phyloP scores from a whole-genome alignment of 53 echinoderm and acorn worm genomes.

The Patiria pectinifera region DNA sequence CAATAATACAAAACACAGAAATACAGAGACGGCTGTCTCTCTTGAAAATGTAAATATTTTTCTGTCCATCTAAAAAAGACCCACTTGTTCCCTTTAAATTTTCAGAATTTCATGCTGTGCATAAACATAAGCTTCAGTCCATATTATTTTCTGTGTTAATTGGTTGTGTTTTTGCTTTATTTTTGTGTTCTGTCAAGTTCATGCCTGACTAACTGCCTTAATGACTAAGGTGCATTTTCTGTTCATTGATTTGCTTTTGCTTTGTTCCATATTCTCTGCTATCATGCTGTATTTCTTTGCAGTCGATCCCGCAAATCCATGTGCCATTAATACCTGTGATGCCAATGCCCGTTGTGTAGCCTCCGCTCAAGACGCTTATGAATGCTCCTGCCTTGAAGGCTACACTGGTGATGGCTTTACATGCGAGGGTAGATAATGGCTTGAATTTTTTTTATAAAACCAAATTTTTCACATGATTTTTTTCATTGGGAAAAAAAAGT shows the following conservation, averaged over 20 bases:
- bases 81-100: no score
- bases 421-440: conserved; percentile 61
- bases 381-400: conserved; percentile 76
- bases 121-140: no score
- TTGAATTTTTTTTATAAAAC: background rate
- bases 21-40: no score
- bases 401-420: conserved; percentile 80
- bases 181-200: no score
- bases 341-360: conserved; percentile 69
- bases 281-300: background rate
- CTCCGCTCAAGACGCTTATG: conserved; percentile 26
- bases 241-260: background rate
- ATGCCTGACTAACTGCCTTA: background rate
- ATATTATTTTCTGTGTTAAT: no score
- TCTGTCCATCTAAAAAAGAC: no score
- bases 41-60: no score
- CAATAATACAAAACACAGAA: no score
- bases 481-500: no score
- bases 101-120: no score
- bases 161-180: no score
- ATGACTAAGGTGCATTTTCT: background rate
- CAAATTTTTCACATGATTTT: no score
- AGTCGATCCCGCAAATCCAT: conserved; percentile 22
- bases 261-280: background rate
- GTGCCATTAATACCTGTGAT: conserved; percentile 66